Evolutionary conservation across 2,888 invertebrate genomes (phyloP), one percentile per base, ranked within the genome.

Genomic region (Epinotia ramella): DNA sequence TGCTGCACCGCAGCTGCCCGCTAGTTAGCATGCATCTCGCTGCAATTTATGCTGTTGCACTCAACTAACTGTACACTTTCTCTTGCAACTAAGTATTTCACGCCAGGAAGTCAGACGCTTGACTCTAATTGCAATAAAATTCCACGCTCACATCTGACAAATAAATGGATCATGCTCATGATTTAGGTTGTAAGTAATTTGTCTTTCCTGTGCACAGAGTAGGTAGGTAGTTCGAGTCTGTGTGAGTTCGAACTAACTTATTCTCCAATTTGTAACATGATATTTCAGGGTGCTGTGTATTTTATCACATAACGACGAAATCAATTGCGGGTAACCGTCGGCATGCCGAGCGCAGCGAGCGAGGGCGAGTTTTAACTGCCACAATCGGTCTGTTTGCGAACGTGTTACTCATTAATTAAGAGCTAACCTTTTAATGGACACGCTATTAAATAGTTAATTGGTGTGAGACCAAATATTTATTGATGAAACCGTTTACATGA

Each of bases 11-110:
- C 64, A 63, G 68, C 28, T 49, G 65, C 74, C 67, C 56, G 66
- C 66, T 66, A 40, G 33, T 66, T 56, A 67, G 63, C 76, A 77
- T 77, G 77, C 78, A 77, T 76, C 76, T 74, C 63, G 69, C 56
- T 77, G 77, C 77, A 77, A 69, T 75, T 77, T 75, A 73, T 76
- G 72, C 65, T 49, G 56, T 64, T 70, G 62, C 75, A 76, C 65
- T 73, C 69, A 57, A 46, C 71, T 73, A 76, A 66, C 76, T 76
- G 76, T 73, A 76, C 72, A 79, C 77, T 77, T 79, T 79, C 78
- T 79, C 77, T 70, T 49, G 73, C 49, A 57, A 72, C 28, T 77
- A 69, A 63, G 60, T 70, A 53, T 77, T 73, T 67, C 65, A 77
- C 44, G 64, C 56, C 40, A 71, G 67, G 66, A 77, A 60, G 73